These are phyloP conservation scores for Falco concolor DNA, from an alignment of 2,797 vertebrate species.

Conservation along the genomic window DNA sequence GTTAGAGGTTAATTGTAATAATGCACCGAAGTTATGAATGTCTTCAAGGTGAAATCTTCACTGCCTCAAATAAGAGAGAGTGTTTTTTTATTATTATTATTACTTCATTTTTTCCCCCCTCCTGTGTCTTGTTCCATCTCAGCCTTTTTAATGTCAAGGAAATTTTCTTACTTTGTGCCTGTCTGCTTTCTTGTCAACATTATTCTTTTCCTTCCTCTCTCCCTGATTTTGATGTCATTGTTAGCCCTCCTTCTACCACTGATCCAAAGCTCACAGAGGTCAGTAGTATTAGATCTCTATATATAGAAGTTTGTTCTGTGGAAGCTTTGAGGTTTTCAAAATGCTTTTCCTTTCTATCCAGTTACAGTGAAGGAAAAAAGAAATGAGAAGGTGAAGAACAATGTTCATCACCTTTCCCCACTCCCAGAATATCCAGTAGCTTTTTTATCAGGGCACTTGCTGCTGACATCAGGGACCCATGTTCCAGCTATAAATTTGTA, in stretches of 20 bases:
- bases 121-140: neutral
- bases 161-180: neutral
- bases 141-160: neutral
- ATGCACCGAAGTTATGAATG: neutral
- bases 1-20: neutral
- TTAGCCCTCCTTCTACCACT: neutral
- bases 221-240: neutral
- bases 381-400: neutral
- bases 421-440: neutral
- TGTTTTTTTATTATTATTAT: neutral
- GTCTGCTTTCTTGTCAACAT: neutral
- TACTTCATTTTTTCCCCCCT: fast-evolving
- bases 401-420: neutral
- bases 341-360: neutral
- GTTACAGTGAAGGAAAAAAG: neutral
- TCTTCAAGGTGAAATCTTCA: neutral
- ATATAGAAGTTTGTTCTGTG: neutral
- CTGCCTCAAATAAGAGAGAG: neutral
- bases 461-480: neutral
- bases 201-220: neutral
- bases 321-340: neutral
- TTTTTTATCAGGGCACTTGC: neutral
- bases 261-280: neutral
- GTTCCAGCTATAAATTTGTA: neutral
- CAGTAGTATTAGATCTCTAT: neutral